Conservation (phyloP, 1,140 invertebrate species). For the Paramacrobiotus metropolitanus region DNA sequence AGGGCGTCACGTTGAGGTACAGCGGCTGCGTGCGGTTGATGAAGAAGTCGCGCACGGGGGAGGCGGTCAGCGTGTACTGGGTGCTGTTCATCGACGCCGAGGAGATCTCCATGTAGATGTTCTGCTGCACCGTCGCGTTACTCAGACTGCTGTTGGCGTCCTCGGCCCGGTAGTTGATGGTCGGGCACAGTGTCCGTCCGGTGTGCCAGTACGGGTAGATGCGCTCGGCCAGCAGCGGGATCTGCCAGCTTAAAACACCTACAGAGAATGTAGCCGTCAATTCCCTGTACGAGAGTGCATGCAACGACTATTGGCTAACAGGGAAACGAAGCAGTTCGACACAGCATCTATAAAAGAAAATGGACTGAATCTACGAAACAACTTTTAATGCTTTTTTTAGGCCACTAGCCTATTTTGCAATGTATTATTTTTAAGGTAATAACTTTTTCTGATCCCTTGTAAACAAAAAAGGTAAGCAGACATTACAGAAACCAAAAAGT, state of each 20-base stretch:
- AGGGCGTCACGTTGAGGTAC: conserved; percentile 24
- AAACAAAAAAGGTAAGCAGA: no score
- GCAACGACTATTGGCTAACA: no score
- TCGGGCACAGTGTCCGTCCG: conserved; percentile 37
- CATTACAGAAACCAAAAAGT: no score
- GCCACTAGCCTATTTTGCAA: no score
- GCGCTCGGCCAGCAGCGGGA: conserved; percentile 34
- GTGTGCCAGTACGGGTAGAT: conserved; percentile 18
- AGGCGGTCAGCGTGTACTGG: conserved; percentile 5
- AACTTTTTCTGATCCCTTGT: no score
- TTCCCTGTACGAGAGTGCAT: no score
- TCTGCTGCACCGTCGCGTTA: conserved; percentile 31
- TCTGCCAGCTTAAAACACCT: conserved; percentile 41
- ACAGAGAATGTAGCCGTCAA: no score
- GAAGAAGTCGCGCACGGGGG: conserved; percentile 3
- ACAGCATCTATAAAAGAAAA: no score
- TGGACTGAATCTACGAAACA: no score
- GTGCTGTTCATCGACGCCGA: conserved; percentile 6
- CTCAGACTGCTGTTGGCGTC: conserved; percentile 17
- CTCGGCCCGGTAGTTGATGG: conserved; percentile 25
- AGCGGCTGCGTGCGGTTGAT: conserved; percentile 17
- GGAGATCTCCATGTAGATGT: conserved; percentile 7
- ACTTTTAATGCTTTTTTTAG: no score
- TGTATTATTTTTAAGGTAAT: no score
- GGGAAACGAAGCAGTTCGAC: no score